Percentiles rank a stretch among this genome's conserved stretches.
Conservation (phyloP, 2,888 invertebrate genomes). For the Platerodrilus igneus region DNA sequence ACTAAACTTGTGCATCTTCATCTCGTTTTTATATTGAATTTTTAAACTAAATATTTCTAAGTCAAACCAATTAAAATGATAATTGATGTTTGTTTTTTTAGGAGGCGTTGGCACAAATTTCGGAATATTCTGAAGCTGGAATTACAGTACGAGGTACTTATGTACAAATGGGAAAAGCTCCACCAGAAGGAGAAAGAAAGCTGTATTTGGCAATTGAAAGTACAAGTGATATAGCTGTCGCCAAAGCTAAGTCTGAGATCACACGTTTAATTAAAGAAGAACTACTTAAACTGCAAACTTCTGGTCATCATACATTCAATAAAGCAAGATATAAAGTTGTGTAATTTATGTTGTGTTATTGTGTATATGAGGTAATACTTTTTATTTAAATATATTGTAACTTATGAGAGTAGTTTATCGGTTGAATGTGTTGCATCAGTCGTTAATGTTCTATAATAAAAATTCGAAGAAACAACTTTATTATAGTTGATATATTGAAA, state of each 20-base stretch:
- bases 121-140: constrained; percentile 98
- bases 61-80: too few species aligned
- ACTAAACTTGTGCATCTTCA: too few species aligned
- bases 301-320: constrained; percentile 81
- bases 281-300: constrained; percentile 83
- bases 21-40: too few species aligned
- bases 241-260: constrained; percentile 95
- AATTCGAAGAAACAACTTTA: too few species aligned
- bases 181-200: constrained; percentile 91
- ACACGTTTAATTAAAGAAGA: constrained; percentile 98
- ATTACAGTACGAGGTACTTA: constrained; percentile 98
- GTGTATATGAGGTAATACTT: too few species aligned
- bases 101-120: constrained; percentile 96
- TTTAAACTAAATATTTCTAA: too few species aligned
- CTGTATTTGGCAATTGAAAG: constrained; percentile 98
- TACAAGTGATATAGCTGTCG: constrained; percentile 91
- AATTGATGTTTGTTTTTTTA: constrained; percentile 43
- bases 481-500: too few species aligned
- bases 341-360: too few species aligned
- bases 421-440: too few species aligned
- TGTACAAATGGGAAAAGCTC: constrained; percentile 81
- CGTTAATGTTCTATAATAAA: neutral
- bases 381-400: too few species aligned
- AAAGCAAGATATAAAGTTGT: constrained; percentile 94
- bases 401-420: neutral